Conservation (phyloP, 2,113 vertebrate genomes). For the Colistium nudipinnis region DNA sequence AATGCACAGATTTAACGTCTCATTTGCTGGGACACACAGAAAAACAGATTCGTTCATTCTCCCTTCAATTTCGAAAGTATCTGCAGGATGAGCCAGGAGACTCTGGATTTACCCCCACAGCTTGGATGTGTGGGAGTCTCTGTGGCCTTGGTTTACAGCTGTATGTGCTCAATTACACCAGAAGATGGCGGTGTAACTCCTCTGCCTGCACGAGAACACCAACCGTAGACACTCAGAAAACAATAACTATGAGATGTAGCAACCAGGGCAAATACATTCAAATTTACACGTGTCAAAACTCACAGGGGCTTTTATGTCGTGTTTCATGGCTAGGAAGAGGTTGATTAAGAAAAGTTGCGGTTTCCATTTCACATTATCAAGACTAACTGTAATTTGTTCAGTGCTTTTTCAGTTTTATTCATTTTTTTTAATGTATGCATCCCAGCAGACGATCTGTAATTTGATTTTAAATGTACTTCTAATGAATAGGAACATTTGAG, state of each 20-base stretch:
- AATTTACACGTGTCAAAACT: not conserved
- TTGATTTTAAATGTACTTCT: not conserved
- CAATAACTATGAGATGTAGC: not conserved
- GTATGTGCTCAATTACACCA: slow-evolving; percentile 27
- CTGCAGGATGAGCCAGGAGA: too few species aligned
- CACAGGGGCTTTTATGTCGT: not conserved
- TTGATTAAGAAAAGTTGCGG: too few species aligned
- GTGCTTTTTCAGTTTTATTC: too few species aligned
- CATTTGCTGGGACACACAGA: too few species aligned
- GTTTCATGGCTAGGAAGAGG: not conserved
- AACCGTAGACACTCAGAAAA: not conserved
- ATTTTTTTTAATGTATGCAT: too few species aligned
- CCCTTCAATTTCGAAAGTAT: too few species aligned
- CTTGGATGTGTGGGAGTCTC: not conserved
- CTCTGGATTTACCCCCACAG: too few species aligned
- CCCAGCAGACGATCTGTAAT: not conserved
- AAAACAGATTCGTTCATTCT: too few species aligned
- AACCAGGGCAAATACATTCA: not conserved
- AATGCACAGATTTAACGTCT: too few species aligned
- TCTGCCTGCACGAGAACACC: not conserved
- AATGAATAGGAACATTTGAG: not conserved
- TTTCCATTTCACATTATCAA: not conserved
- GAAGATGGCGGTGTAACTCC: slow-evolving; percentile 58
- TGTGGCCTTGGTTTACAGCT: not conserved
- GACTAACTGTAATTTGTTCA: too few species aligned